phyloP scores from a whole-genome alignment of 1,140 invertebrate species.

The Drosophila triauraria region DNA sequence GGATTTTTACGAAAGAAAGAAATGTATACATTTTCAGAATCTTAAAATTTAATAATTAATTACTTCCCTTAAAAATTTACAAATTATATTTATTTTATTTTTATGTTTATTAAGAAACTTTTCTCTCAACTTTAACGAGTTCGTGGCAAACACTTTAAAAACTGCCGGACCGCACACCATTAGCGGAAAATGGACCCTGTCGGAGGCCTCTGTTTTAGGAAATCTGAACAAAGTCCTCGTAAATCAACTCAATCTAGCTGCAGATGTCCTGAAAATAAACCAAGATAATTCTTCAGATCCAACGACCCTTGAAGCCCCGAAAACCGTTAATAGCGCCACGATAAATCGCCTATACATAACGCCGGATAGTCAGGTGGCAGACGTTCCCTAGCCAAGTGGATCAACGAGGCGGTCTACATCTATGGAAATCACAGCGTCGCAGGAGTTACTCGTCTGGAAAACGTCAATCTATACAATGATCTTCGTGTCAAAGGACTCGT shows the following conservation, averaged over 20 bases:
- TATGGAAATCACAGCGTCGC: slow-evolving; percentile 76
- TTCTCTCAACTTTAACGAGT: slow-evolving; percentile 73
- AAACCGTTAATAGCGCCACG: slow-evolving; percentile 67
- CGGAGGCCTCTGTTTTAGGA: slow-evolving; percentile 49
- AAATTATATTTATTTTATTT: not conserved
- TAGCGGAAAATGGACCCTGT: slow-evolving; percentile 64
- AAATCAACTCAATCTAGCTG: slow-evolving; percentile 84
- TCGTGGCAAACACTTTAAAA: slow-evolving; percentile 70
- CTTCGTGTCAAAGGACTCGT: slow-evolving; percentile 61
- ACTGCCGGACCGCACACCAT: slow-evolving; percentile 60
- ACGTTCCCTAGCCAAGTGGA: slow-evolving; percentile 83
- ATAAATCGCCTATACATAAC: slow-evolving; percentile 68
- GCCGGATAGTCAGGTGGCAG: slow-evolving; percentile 73
- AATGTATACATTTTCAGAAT: too few species aligned
- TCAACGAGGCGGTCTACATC: slow-evolving; percentile 77
- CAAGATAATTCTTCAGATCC: slow-evolving; percentile 12
- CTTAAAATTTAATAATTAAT: not conserved
- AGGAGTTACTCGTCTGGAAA: slow-evolving; percentile 58
- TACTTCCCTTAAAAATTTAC: slow-evolving; percentile 1
- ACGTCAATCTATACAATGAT: slow-evolving; percentile 72
- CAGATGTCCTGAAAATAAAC: slow-evolving; percentile 76
- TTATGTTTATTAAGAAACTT: slow-evolving; percentile 38
- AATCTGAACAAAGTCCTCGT: slow-evolving; percentile 68
- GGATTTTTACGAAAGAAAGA: too few species aligned
- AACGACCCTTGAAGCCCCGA: slow-evolving; percentile 49